Base-by-base conservation (phyloP, 2,797 vertebrate genomes). In the Crossoptilon crossoptilon region DNA sequence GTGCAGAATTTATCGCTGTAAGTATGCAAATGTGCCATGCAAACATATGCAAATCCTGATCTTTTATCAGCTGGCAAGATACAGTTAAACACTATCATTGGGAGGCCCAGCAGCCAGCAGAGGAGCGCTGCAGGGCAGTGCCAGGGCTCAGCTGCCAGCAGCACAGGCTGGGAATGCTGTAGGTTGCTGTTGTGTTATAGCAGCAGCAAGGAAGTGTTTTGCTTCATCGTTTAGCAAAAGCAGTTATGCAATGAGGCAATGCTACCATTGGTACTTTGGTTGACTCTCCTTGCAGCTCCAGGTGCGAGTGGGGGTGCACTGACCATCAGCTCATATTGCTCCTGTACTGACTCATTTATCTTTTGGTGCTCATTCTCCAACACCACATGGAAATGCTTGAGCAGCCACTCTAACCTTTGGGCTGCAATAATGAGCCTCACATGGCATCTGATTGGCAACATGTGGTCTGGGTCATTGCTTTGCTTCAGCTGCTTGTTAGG, bases 381-480 rank as follows among this genome's bases (percentile, higher is more conserved):
- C 70, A 53, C 83, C 89, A 24, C 16, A 58, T 88, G 94, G 90
- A 96, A 97, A 88, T 86, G 92, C 31, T 95, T 92, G 93, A 88
- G 80, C 56, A 93, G 95, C 92, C 75, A 5, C 74, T 22, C 59
- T 80, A 85, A 81, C 76, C 79, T 92, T 62, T 81, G 89, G 93
- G 88, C 89, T 84, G 91, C 89, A 82, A 33, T 96, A 88, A 97
- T 81, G 88, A 94, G 92, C 94, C 80, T 66, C 88, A 74, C n/a
- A 76, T 88, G 93, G 79, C 88, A 66, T 88, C 91, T 76, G 73
- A 71, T 68, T 84, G 29, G 72, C 64, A 87, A 58, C 82, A 68
- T 62, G 92, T 84, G 91, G 68, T 69, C 23, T 22, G 27, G 77
- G 74, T 62, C 64, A 93, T 35, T 78, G 72, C 75, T 85, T 19